Evolutionary conservation across 2,797 vertebrate genomes (phyloP).

Genomic region (Sebastes glaucus): DNA sequence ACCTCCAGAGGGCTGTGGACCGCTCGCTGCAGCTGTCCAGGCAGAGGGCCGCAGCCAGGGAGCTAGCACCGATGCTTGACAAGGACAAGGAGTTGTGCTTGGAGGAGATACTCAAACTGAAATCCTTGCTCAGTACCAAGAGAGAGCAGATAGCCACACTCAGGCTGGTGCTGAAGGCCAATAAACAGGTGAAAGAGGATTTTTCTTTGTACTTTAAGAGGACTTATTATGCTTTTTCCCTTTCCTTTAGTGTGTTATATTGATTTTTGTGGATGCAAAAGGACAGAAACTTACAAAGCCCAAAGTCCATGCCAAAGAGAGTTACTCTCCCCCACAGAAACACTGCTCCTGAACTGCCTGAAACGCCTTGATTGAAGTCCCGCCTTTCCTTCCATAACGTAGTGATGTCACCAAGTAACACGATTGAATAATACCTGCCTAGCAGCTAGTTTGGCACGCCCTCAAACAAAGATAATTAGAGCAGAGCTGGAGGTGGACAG

Average conservation of each 20-base stretch:
- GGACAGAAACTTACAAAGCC: too few relatives aligned
- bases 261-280: neutral
- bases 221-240: too few relatives aligned
- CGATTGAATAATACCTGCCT: too few relatives aligned
- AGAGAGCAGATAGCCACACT: constrained; percentile 97
- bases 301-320: too few relatives aligned
- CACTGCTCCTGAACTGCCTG: too few relatives aligned
- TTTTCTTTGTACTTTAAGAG: neutral
- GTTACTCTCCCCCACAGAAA: too few relatives aligned
- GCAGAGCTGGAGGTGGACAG: too few relatives aligned
- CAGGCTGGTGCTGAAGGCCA: constrained; percentile 95
- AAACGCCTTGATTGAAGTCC: too few relatives aligned
- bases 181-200: constrained; percentile 90
- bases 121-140: constrained; percentile 97
- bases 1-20: constrained; percentile 96
- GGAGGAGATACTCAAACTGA: constrained; percentile 98
- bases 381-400: too few relatives aligned
- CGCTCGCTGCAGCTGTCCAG: constrained; percentile 94
- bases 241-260: neutral
- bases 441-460: too few relatives aligned
- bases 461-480: too few relatives aligned
- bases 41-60: constrained; percentile 92
- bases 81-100: constrained; percentile 97
- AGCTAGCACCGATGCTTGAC: constrained; percentile 92
- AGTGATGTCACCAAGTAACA: too few relatives aligned